Evolutionary conservation across 30 jellyfish, hydroid and myxozoan species (phyloP), one percentile per base, ranked within the genome.

Genomic region (Calvadosia cruxmelitensis): DNA sequence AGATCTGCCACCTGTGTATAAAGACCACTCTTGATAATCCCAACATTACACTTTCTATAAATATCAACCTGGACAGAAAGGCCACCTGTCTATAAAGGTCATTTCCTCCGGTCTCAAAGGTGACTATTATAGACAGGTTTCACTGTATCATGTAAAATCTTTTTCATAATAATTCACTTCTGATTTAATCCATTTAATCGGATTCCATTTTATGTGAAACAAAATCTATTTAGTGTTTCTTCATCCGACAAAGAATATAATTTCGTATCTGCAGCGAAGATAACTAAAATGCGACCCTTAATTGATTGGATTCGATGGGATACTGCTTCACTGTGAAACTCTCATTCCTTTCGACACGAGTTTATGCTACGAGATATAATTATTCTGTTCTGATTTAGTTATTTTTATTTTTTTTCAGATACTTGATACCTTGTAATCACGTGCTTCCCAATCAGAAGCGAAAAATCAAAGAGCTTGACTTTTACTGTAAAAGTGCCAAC

Each of bases 401-500:
- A n/a, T n/a, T n/a, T n/a, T n/a, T n/a, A n/a, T 30, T 72, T 53
- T 53, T 28, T 64, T 64, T 30, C 50, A 88, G 97, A 48, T 88
- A 81, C 72, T 78, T 88, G 34, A 70, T 88, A 3, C 97, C 97
- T 10, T 88, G 97, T 85, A 76, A 66, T 29, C 97, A 88, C 50
- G 71, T 88, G 20, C 36, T 88, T 52, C 97, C 97, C 16, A 88
- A 88, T 67, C 97, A 88, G 64, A 88, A 88, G 65, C 82, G 97
- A 57, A 88, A 73, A 3, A 88, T 88, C 35, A 88, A 88, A 76
- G 94, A 81, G 70, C 74, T 88, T 50, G 97, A 88, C 73, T 88
- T 80, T 63, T 88, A 88, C 63, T 88, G 97, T 77, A 80, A 81
- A 42, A 88, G 97, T 76, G 97, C 97, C 3, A 88, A 93, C 15